These are phyloP conservation scores for Procambarus clarkii DNA, from an alignment of 1,140 invertebrate species.

Conservation along the genomic window DNA sequence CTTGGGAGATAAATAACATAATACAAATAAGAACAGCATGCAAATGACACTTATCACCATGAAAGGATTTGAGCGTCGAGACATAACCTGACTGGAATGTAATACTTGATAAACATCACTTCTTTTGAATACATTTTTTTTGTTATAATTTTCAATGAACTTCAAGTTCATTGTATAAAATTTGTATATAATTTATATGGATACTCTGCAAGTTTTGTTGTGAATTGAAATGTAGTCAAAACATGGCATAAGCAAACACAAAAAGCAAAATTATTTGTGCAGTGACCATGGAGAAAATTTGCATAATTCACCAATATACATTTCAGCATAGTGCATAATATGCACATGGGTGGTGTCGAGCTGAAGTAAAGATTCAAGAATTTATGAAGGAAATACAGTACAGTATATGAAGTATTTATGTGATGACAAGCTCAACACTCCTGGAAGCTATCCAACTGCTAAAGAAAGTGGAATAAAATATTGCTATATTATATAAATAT, in stretches of 20 bases:
- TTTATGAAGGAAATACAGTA: background rate
- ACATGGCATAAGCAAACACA: background rate
- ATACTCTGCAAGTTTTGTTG: background rate
- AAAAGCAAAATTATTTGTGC: background rate
- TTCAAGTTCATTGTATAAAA: no score
- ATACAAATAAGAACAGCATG: background rate
- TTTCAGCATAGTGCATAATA: background rate
- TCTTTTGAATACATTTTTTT: background rate
- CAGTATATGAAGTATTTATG: no score
- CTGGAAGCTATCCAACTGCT: background rate
- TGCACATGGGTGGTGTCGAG: background rate
- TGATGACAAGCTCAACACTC: no score
- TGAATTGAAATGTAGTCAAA: background rate
- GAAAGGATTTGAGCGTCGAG: slow-evolving; percentile 1
- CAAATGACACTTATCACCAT: background rate
- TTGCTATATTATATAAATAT: no score
- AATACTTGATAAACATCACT: background rate
- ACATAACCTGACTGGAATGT: slow-evolving; percentile 34
- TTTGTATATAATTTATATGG: background rate
- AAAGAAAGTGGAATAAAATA: background rate
- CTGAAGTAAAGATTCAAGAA: background rate
- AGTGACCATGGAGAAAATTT: background rate
- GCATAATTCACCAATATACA: background rate
- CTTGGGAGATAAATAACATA: background rate
- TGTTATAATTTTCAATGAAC: no score